phyloP scores from a whole-genome alignment of 2,113 vertebrate species.

The Lepus timidus region DNA sequence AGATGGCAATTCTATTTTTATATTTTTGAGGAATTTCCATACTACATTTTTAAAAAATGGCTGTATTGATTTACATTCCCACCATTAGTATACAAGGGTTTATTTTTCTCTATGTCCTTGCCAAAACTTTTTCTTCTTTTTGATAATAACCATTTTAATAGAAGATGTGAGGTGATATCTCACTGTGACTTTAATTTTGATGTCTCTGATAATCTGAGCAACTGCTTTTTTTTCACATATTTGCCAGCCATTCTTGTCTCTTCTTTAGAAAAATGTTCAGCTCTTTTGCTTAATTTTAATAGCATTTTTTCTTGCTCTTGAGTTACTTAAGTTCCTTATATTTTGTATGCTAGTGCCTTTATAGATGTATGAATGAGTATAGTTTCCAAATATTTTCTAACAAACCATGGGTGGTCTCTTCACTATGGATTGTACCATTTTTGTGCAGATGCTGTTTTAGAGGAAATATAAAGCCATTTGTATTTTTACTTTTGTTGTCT shows the following conservation, averaged over 20 bases:
- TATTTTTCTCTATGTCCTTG: neutral
- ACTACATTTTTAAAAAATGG: too few species aligned
- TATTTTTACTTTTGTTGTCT: neutral
- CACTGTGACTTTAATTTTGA: too few species aligned
- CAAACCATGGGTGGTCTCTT: neutral
- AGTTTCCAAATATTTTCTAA: neutral
- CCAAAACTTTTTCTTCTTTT: neutral
- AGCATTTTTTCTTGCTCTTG: neutral
- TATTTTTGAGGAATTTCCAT: neutral
- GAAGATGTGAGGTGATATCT: too few species aligned
- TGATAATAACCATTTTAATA: neutral
- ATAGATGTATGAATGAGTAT: neutral
- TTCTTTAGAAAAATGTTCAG: neutral
- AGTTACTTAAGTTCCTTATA: neutral
- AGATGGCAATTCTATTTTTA: neutral
- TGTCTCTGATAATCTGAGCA: too few species aligned
- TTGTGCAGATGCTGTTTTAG: neutral
- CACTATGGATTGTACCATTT: neutral
- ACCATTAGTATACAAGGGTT: neutral
- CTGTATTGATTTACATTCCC: neutral
- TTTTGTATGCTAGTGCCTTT: neutral
- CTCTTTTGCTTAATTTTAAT: neutral
- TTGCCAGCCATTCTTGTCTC: neutral
- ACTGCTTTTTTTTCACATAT: neutral
- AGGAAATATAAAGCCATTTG: neutral